Evolutionary conservation across 2,888 invertebrate genomes (phyloP), one percentile per base, ranked within the genome.

Genomic region (Thalpophila matura): DNA sequence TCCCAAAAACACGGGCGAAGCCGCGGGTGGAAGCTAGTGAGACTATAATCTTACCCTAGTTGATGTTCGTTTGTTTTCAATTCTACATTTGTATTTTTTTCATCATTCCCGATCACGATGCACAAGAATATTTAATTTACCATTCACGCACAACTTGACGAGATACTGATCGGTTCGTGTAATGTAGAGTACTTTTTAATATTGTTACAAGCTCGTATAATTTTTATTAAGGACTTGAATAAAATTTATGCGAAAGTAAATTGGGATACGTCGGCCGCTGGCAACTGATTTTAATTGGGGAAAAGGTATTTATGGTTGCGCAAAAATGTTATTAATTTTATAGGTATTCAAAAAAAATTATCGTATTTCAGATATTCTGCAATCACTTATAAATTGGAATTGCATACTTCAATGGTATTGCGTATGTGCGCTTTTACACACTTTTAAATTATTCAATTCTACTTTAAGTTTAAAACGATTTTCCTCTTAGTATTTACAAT

Each of bases 271-370:
- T 64, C 38, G 33, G 12, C 49, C 55, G 27, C 65, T 31, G 47
- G 67, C 24, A 37, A 54, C 40, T 38, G 42, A 64, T 55, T 56
- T 65, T 72, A 65, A 68, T 68, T 72, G 66, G 45, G 14, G 10
- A 50, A 56, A 26, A 26, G 10, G 26, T 56, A 67, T 64, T 49
- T 55, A 71, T 26, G 40, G 29, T 20, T 6, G 31, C 14, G 6
- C 27, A 43, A 42, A 63, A 49, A 42, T 14, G 4, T 29, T 58
- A 49, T 49, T 38, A 38, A 38, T 46, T 56, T 59, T 26, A 29
- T 26, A 20, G 14, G 6, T 14, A 38, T 57, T 49, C 37, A 51
- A 2, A 3, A 61, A 61, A 45, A 24, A 49, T 40, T 35, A 18
- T 35, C 16, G 35, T 42, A 35, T 20, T 22, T 37, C 9, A 31